Base-by-base conservation (phyloP, 2,888 invertebrate species). In the Scrobipalpa costella region DNA sequence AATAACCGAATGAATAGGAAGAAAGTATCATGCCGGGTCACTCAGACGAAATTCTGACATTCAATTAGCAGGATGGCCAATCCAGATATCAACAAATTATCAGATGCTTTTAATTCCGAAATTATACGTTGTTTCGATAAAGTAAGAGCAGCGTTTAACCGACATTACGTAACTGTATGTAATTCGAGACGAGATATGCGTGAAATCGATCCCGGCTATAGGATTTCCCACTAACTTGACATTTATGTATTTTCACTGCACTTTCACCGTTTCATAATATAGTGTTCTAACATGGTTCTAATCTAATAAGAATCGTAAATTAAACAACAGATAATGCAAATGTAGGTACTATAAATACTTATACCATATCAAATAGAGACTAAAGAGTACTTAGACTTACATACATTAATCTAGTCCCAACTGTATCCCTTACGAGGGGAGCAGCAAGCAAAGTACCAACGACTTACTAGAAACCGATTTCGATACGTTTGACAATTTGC, bases 61-160 rank as follows among this genome's bases (percentile, higher is more conserved):
- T 76, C 74, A 76, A 76, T 78, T 77, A 73, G 71, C 70, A 66
- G 70, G 69, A 73, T 71, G 71, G 71, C 71, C 71, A 67, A 65
- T 68, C 61, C 64, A 59, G 63, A 44, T 57, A 57, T 58, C 49
- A 67, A 44, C 61, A 62, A 66, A 66, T 67, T 67, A 21, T n/a
- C 44, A 58, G 7, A 11, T 13, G 7, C 17, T 58, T 27, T 44
- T 59, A 59, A 34, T 34, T 47, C 34, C 6, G 59, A 34, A 33
- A 15, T 59, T 64, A 68, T 64, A 65, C 71, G 67, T 68, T 71
- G 68, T 69, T 60, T 59, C 67, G 61, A 57, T 60, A 64, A 47
- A 62, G 68, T 69, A 72, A 71, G 68, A 68, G 58, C 64, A 62
- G 66, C 68, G 69, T 68, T 70, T 49, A 64, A 68, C 66, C 66